A percentile compares a stretch with the other conserved stretches of the same genome.
Evolutionary conservation across 30 jellyfish, hydroid and myxozoan species (phyloP).

Genomic region (Cassiopea andromeda): DNA sequence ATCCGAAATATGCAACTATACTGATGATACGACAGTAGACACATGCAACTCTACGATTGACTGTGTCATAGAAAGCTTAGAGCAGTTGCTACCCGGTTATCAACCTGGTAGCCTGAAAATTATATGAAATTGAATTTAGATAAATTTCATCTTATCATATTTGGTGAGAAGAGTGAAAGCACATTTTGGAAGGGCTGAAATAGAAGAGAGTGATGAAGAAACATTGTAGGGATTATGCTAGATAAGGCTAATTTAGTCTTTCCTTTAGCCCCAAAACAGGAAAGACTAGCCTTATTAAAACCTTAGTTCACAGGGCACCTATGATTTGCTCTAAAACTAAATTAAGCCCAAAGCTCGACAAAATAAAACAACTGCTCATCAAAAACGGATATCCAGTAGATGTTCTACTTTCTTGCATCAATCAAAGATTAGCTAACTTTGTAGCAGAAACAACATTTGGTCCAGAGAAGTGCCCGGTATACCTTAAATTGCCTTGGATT

Average conservation of each 20-base stretch:
- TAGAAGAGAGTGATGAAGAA: slow-evolving; percentile 5
- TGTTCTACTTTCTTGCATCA: no score
- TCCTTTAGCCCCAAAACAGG: no score
- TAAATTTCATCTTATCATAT: slow-evolving; percentile 9
- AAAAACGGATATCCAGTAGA: no score
- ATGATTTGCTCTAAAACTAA: no score
- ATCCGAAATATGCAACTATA: background rate
- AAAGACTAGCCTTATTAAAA: no score
- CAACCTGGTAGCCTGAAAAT: slow-evolving; percentile 5
- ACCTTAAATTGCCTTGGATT: no score
- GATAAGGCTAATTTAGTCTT: background rate
- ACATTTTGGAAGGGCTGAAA: background rate
- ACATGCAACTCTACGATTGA: background rate
- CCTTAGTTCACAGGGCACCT: no score
- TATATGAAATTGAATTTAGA: slow-evolving; percentile 27
- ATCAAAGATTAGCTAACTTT: no score
- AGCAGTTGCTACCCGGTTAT: background rate
- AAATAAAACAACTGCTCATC: no score
- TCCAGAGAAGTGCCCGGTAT: no score
- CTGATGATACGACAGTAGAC: background rate
- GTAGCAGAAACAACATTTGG: no score
- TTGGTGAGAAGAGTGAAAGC: background rate
- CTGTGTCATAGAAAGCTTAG: background rate
- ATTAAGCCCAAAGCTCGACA: no score
- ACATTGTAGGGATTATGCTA: background rate